Evolutionary conservation across 2,888 invertebrate genomes (phyloP).

Genomic region (Ommatoiulus sabulosus): DNA sequence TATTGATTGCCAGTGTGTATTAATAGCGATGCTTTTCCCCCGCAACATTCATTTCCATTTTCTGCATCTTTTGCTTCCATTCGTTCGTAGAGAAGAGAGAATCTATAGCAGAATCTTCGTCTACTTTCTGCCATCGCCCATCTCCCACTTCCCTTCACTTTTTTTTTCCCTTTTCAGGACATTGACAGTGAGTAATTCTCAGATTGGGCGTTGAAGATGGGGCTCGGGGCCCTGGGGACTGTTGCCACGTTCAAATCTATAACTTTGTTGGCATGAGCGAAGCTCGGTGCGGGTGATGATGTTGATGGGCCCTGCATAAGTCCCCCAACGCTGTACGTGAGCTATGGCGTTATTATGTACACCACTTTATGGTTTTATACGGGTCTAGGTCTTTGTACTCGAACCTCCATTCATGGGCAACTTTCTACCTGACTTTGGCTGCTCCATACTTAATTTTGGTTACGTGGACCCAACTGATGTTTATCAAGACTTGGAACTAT

Average conservation of each 20-base stretch:
- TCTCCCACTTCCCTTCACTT: slow-evolving; percentile 23
- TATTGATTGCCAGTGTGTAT: slow-evolving; percentile 34
- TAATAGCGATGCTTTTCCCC: slow-evolving; percentile 31
- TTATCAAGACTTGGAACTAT: no score
- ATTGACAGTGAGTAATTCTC: slow-evolving; percentile 34
- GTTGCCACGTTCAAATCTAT: slow-evolving; percentile 34
- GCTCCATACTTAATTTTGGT: no score
- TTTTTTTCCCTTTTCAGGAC: slow-evolving; percentile 32
- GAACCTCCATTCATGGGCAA: slow-evolving; percentile 12
- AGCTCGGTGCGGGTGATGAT: slow-evolving; percentile 18
- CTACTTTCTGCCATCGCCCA: neutral
- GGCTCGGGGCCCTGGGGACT: slow-evolving; percentile 18
- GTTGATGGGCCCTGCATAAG: slow-evolving; percentile 23
- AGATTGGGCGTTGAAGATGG: slow-evolving; percentile 34
- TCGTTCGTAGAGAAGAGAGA: neutral
- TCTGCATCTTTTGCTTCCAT: slow-evolving; percentile 34
- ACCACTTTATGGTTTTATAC: slow-evolving; percentile 19
- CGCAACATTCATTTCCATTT: slow-evolving; percentile 34
- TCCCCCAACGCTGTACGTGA: neutral
- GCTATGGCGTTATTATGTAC: slow-evolving; percentile 9
- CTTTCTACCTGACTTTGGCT: neutral
- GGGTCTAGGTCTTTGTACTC: neutral
- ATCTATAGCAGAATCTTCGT: slow-evolving; percentile 8
- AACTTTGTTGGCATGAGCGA: slow-evolving; percentile 25
- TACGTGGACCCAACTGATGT: no score